Conservation (phyloP, 1,140 invertebrate genomes). For the Cyrtorhinus lividipennis region DNA sequence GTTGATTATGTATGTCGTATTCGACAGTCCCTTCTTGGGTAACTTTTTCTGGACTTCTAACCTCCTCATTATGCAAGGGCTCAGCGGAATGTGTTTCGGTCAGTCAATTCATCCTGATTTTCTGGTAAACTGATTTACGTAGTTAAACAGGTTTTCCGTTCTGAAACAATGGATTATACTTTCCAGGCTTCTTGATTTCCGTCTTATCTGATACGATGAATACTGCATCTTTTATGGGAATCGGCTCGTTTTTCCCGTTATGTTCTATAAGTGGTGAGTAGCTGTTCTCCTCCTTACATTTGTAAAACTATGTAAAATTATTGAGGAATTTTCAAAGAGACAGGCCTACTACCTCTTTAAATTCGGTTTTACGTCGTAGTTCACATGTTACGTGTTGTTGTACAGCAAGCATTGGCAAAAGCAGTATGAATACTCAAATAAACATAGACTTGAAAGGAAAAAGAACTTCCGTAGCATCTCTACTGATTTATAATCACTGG, state of each 20-base stretch:
- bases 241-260: slow-evolving; percentile 40
- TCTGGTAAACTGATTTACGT: too few relatives aligned
- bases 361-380: too few relatives aligned
- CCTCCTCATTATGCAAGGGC: slow-evolving; percentile 37
- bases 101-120: slow-evolving; percentile 20
- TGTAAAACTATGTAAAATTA: background rate
- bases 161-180: background rate
- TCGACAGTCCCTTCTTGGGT: slow-evolving; percentile 37
- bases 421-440: too few relatives aligned
- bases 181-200: slow-evolving; percentile 36
- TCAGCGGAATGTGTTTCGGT: slow-evolving; percentile 43
- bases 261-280: slow-evolving; percentile 35
- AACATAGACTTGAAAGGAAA: too few relatives aligned
- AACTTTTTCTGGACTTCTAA: slow-evolving; percentile 34
- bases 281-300: background rate
- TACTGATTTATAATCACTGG: too few relatives aligned
- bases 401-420: too few relatives aligned
- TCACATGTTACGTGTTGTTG: too few relatives aligned
- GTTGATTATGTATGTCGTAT: slow-evolving; percentile 44
- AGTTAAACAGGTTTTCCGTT: background rate
- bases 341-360: too few relatives aligned
- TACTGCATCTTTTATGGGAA: slow-evolving; percentile 38
- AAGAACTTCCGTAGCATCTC: too few relatives aligned
- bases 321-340: too few relatives aligned
- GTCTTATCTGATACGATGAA: slow-evolving; percentile 37